These are phyloP conservation scores for Trididemnum nubilum DNA, from an alignment of 23 tunicate species.

Conservation along the genomic window DNA sequence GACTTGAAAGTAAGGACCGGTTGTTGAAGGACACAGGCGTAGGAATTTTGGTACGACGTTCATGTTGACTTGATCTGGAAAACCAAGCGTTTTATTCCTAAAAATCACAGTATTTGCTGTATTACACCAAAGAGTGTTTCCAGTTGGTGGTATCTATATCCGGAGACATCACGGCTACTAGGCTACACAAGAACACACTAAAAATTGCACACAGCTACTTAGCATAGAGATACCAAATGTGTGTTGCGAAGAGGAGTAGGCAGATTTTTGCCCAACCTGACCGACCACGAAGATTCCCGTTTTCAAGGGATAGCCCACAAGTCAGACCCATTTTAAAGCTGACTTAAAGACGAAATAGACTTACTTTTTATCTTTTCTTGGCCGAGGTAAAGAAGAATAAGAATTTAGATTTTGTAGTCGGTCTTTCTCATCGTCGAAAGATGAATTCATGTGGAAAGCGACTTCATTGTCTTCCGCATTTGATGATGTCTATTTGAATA, in stretches of 20 bases:
- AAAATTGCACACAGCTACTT: no score
- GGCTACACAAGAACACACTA: no score
- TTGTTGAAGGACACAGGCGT: conserved; percentile 53
- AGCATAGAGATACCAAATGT: no score
- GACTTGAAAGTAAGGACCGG: not conserved
- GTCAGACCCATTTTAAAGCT: no score
- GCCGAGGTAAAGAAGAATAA: conserved; percentile 40
- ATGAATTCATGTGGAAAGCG: conserved; percentile 39
- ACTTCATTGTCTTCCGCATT: conserved; percentile 48
- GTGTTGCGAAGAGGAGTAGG: no score
- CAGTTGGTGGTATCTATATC: not conserved
- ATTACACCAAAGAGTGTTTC: not conserved
- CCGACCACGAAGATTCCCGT: no score
- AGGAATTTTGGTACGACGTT: conserved; percentile 41
- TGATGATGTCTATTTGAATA: no score
- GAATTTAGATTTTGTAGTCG: not conserved
- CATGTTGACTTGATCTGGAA: conserved; percentile 20
- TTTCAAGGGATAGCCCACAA: no score
- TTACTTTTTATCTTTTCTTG: conserved; percentile 63
- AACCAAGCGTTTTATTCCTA: not conserved
- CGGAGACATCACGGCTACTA: no score
- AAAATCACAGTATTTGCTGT: not conserved
- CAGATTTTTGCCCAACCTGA: no score
- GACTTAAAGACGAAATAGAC: no score
- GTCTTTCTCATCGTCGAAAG: not conserved